Percentiles rank a stretch among this genome's conserved stretches.
Evolutionary conservation across 2,113 vertebrate species (phyloP).

Genomic region (Ailuropoda melanoleuca): DNA sequence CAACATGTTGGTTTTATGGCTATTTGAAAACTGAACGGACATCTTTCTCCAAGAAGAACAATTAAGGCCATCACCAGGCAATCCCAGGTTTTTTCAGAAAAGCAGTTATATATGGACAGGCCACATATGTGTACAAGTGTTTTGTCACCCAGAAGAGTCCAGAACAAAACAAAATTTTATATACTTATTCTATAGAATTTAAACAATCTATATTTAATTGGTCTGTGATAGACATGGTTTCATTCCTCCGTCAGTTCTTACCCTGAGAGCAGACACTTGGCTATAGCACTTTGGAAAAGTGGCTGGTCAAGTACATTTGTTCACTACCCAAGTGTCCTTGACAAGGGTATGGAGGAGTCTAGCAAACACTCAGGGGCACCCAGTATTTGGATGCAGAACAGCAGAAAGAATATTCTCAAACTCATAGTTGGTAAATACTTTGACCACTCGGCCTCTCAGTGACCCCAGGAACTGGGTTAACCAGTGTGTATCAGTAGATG

Average conservation of each 20-base stretch:
- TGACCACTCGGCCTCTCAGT: background rate
- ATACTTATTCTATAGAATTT: background rate
- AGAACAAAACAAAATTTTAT: background rate
- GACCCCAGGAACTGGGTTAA: background rate
- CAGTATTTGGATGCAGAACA: background rate
- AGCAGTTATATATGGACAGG: background rate
- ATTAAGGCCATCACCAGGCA: background rate
- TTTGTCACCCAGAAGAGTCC: background rate
- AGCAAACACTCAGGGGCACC: background rate
- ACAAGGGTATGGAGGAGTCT: background rate
- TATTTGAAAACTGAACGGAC: background rate
- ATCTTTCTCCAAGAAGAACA: background rate
- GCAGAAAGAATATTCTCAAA: background rate
- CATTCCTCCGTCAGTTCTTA: background rate
- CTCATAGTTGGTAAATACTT: background rate
- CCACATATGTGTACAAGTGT: background rate
- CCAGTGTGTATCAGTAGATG: background rate
- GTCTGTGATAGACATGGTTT: background rate
- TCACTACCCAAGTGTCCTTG: background rate
- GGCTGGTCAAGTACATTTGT: background rate
- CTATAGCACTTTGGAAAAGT: background rate
- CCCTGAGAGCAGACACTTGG: background rate
- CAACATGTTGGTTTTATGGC: conserved; percentile 6
- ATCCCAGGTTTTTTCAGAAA: background rate
- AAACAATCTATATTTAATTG: background rate